These are phyloP conservation scores for Daubentonia madagascariensis DNA, from an alignment of 2,113 vertebrate species.

Conservation along the genomic window DNA sequence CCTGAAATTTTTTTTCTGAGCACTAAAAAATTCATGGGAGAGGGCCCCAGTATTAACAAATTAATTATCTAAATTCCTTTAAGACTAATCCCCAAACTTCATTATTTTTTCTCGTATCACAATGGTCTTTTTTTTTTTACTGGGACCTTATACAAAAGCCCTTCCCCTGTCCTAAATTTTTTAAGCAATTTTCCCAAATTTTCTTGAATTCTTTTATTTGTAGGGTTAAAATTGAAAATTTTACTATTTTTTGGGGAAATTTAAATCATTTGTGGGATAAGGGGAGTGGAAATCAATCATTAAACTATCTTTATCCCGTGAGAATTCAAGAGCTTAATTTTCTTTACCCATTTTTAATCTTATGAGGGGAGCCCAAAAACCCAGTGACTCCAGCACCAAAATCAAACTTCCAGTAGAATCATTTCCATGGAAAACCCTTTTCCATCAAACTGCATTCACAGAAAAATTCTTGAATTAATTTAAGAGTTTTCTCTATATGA, in stretches of 20 bases:
- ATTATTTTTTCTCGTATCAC: background rate
- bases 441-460: background rate
- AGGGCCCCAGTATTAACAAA: background rate
- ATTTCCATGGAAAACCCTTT: background rate
- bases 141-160: background rate
- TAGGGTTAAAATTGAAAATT: background rate
- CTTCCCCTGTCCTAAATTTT: background rate
- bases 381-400: background rate
- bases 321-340: background rate
- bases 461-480: background rate
- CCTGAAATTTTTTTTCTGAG: background rate
- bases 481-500: background rate
- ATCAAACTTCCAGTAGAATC: background rate
- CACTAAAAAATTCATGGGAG: background rate
- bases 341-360: background rate
- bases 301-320: background rate
- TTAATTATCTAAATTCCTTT: background rate
- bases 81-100: background rate
- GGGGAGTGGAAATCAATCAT: background rate
- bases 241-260: background rate
- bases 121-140: background rate
- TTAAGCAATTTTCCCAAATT: background rate
- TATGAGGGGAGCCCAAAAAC: background rate
- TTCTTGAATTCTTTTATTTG: background rate
- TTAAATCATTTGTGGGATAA: background rate